A percentile compares a stretch with the other conserved stretches of the same genome.
Evolutionary conservation across 2,797 vertebrate genomes (phyloP).

Genomic region (Diceros bicornis): DNA sequence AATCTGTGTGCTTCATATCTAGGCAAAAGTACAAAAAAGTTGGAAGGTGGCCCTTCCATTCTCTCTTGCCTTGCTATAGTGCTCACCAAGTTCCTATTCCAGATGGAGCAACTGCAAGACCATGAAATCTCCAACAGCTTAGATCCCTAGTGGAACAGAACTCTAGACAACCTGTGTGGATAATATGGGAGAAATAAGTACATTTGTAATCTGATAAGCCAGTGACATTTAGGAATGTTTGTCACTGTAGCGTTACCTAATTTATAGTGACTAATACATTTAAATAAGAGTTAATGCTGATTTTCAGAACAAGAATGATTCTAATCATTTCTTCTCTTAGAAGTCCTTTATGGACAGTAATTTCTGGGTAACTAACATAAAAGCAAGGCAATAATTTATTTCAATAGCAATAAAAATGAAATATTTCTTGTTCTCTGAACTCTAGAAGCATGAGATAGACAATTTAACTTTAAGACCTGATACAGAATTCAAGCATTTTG

Average conservation of each 20-base stretch:
- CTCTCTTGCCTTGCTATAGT: neutral
- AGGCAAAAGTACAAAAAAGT: neutral
- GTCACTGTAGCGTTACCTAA: neutral
- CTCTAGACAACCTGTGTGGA: neutral
- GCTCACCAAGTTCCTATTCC: neutral
- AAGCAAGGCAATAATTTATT: neutral
- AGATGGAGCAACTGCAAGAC: neutral
- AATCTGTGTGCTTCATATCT: neutral
- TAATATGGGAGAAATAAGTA: neutral
- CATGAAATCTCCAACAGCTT: neutral
- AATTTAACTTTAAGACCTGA: slow-evolving; percentile 10
- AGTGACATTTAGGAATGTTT: neutral
- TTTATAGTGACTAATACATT: neutral
- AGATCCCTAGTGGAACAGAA: neutral
- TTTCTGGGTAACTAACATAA: neutral
- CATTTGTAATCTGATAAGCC: neutral
- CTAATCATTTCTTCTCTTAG: slow-evolving; percentile 1
- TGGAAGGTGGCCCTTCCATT: neutral
- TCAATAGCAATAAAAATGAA: slow-evolving; percentile 2
- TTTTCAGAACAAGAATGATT: neutral
- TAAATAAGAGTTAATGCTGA: neutral
- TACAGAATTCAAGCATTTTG: slow-evolving; percentile 39
- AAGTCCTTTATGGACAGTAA: neutral
- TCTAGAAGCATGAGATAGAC: neutral
- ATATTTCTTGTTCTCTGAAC: slow-evolving; percentile 24